A percentile compares a stretch with the other conserved stretches of the same genome.
These are phyloP conservation scores for Creontiades dilutus DNA, from an alignment of 2,888 invertebrate species.

Conservation along the genomic window DNA sequence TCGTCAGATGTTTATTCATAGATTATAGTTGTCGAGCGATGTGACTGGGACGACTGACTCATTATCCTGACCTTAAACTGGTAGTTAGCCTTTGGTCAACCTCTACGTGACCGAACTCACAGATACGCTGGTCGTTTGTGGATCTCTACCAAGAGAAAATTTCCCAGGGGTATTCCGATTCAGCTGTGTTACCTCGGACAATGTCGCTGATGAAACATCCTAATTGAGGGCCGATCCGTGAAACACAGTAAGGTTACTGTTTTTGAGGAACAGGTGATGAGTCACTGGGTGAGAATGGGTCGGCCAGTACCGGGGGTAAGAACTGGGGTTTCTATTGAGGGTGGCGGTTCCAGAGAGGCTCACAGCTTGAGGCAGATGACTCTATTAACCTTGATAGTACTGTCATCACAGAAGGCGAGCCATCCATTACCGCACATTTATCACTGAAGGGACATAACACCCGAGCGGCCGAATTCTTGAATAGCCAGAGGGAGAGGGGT, in stretches of 20 bases:
- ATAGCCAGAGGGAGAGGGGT: neutral
- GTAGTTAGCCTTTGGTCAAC: conserved; percentile 24
- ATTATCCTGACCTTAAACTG: conserved; percentile 8
- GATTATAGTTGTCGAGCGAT: neutral
- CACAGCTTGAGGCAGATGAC: conserved; percentile 67
- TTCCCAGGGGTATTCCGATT: neutral
- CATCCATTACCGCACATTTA: conserved; percentile 64
- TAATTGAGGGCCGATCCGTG: neutral
- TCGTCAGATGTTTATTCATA: neutral
- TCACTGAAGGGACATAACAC: conserved; percentile 46
- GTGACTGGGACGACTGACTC: neutral
- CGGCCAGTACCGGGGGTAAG: neutral
- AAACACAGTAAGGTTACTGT: neutral
- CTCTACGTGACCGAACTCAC: conserved; percentile 27
- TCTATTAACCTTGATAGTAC: conserved; percentile 68
- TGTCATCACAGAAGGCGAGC: conserved; percentile 59
- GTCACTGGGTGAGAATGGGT: conserved; percentile 30
- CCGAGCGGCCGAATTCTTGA: conserved; percentile 28
- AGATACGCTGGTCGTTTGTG: neutral
- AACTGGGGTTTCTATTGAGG: neutral
- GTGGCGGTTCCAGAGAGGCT: neutral
- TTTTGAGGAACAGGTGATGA: conserved; percentile 37
- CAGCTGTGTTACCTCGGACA: neutral
- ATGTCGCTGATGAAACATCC: conserved; percentile 1
- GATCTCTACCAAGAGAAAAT: neutral